These are phyloP conservation scores for Heteractis magnifica DNA, from an alignment of 92 coral and sea anemone species.

Conservation along the genomic window DNA sequence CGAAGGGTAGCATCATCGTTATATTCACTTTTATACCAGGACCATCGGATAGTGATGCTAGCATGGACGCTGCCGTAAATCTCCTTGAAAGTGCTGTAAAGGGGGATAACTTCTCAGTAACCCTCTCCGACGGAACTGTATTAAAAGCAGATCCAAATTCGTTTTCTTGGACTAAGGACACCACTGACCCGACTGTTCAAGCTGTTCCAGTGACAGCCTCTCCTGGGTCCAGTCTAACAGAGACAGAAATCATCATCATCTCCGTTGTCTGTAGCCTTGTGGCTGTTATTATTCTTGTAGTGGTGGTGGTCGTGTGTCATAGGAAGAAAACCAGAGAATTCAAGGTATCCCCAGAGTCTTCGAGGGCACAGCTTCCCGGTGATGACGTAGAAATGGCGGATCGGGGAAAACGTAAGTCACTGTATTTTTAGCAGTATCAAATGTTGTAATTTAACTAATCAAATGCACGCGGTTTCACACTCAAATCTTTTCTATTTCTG, in stretches of 20 bases:
- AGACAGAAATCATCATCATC: slow-evolving; percentile 63
- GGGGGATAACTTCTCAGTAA: slow-evolving; percentile 41
- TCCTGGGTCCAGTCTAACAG: slow-evolving; percentile 37
- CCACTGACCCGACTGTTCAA: slow-evolving; percentile 11
- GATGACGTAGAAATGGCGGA: slow-evolving; percentile 63
- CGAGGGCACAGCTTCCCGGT: slow-evolving; percentile 29
- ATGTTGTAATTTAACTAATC: too few species aligned
- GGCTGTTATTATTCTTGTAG: slow-evolving; percentile 43
- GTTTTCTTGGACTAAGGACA: slow-evolving; percentile 18
- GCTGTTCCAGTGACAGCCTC: slow-evolving; percentile 15
- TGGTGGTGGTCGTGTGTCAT: slow-evolving; percentile 39
- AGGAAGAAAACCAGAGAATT: slow-evolving; percentile 23
- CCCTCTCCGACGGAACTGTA: slow-evolving; percentile 42
- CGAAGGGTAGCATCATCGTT: slow-evolving; percentile 68
- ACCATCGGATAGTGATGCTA: slow-evolving; percentile 27
- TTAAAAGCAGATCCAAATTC: slow-evolving; percentile 57
- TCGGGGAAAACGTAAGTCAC: slow-evolving; percentile 28
- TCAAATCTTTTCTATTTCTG: too few species aligned
- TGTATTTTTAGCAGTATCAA: too few species aligned
- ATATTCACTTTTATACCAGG: slow-evolving; percentile 40
- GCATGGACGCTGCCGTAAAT: slow-evolving; percentile 15
- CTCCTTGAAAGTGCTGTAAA: slow-evolving; percentile 39
- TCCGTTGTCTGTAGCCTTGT: slow-evolving; percentile 56
- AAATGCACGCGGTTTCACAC: too few species aligned
- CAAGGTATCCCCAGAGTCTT: slow-evolving; percentile 49